Evolutionary conservation across 2,797 vertebrate genomes (phyloP), one percentile per base, ranked within the genome.

Genomic region (Epinephelus awoara): DNA sequence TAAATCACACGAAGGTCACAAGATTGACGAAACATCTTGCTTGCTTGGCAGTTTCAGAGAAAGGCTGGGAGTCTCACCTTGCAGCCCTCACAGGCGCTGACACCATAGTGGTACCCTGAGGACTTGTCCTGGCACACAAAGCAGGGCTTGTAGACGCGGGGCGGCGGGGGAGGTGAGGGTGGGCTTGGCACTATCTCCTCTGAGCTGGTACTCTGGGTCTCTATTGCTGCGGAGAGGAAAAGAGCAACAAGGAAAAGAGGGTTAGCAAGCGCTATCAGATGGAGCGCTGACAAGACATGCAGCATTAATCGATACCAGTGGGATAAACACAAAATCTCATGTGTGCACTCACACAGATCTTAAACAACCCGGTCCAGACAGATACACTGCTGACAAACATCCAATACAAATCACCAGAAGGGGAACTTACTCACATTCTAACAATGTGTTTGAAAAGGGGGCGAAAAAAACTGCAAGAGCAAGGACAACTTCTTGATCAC

Each of bases 121-220:
- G 97, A 98, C 93, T 98, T 98, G 95, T 98, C 97, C 91, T 97
- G 97, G 96, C 97, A 98, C 91, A 98, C 97, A 72, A 98, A 98
- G 93, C 97, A 98, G 38, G 97, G 97, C 90, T 98, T 98, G 95
- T 98, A 98, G 94, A 98, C 92, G 19, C 97, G 96, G 65, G 97
- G 97, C 1, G 97, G 97, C 2, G 97, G 97, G 23, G 97, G 97
- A 50, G 97, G 97, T 0, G 97, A 97, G 50, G 96, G 96, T 0
- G 96, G 97, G 87, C 97, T 97, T 91, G 97, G 96, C 85, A 97
- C 96, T 96, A 98, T 97, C 93, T 98, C 97, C 92, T 97, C 97
- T 7, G 96, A 97, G 92, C 97, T 97, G 88, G 96, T 97, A 92
- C 97, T 97, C 93, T 97, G 97, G n/a, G 97, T 97, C 92, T 98